Percentiles rank a stretch among this genome's conserved stretches.
These are phyloP conservation scores for Drosophila baimaii DNA, from an alignment of 1,140 invertebrate species.

Conservation along the genomic window DNA sequence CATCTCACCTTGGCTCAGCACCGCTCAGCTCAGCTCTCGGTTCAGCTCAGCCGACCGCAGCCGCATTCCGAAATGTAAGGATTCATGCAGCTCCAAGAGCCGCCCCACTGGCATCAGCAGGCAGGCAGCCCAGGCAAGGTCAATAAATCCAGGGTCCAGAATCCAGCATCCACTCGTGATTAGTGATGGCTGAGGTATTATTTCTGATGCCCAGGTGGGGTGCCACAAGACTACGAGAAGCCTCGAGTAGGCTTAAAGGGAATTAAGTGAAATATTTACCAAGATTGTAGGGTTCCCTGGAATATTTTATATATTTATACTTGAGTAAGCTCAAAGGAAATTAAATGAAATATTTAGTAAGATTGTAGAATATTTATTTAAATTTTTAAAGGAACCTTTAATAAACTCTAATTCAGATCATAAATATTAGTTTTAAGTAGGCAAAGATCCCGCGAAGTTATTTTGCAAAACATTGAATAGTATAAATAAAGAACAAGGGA, in stretches of 20 bases:
- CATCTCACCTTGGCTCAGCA: conserved; percentile 57
- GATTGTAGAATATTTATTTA: not conserved
- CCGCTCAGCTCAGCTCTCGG: conserved; percentile 38
- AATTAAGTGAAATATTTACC: conserved; percentile 1
- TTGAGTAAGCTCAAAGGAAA: too few species aligned
- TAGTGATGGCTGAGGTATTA: conserved; percentile 27
- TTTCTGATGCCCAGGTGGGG: not conserved
- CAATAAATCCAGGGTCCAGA: conserved; percentile 56
- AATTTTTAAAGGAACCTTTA: not conserved
- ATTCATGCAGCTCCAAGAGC: conserved; percentile 52
- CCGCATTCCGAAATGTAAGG: conserved; percentile 79
- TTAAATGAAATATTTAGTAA: not conserved
- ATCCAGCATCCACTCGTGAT: conserved; percentile 33
- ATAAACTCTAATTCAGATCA: not conserved
- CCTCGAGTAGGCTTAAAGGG: too few species aligned
- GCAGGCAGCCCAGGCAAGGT: conserved; percentile 57
- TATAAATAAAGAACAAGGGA: too few species aligned
- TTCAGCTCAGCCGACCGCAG: conserved; percentile 55
- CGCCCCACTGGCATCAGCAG: conserved; percentile 51
- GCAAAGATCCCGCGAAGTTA: too few species aligned
- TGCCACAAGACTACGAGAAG: not conserved
- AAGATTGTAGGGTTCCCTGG: not conserved
- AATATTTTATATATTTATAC: not conserved
- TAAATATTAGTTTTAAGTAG: not conserved
- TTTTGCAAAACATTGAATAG: too few species aligned